A percentile compares a stretch with the other conserved stretches of the same genome.
Evolutionary conservation across 2,888 invertebrate genomes (phyloP).

Genomic region (Lottia scabra): DNA sequence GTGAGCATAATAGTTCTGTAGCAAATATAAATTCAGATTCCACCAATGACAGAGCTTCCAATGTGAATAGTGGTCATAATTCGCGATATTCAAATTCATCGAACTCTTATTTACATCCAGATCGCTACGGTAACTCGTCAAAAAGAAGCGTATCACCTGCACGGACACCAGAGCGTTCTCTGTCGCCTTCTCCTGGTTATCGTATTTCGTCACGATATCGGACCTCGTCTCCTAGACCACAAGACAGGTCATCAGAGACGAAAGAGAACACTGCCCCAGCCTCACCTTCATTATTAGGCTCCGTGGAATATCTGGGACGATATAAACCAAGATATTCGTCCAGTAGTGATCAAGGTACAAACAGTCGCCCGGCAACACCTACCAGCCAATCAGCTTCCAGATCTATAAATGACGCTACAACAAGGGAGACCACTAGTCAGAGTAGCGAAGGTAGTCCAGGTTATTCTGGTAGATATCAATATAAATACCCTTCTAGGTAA

Average conservation of each 20-base stretch:
- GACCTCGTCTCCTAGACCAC: background rate
- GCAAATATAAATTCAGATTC: background rate
- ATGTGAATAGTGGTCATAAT: background rate
- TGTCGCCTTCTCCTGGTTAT: background rate
- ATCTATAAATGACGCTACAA: no score
- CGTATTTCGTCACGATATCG: no score
- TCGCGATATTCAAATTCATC: background rate
- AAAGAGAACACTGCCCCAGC: background rate
- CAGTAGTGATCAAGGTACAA: background rate
- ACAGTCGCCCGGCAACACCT: no score
- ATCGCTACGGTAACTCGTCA: background rate
- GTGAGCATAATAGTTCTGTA: no score
- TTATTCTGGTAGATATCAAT: no score
- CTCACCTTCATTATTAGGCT: background rate
- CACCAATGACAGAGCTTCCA: background rate
- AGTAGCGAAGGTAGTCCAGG: no score
- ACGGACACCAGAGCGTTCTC: background rate
- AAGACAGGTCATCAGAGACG: background rate
- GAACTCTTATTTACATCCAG: background rate
- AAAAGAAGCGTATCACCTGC: background rate
- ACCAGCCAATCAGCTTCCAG: no score
- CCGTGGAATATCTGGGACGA: background rate
- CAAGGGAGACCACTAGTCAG: no score
- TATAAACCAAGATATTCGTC: conserved; percentile 1
- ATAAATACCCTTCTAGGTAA: no score